These are phyloP conservation scores for Remorina albescens DNA, from an alignment of 2,797 vertebrate genomes.

Conservation along the genomic window DNA sequence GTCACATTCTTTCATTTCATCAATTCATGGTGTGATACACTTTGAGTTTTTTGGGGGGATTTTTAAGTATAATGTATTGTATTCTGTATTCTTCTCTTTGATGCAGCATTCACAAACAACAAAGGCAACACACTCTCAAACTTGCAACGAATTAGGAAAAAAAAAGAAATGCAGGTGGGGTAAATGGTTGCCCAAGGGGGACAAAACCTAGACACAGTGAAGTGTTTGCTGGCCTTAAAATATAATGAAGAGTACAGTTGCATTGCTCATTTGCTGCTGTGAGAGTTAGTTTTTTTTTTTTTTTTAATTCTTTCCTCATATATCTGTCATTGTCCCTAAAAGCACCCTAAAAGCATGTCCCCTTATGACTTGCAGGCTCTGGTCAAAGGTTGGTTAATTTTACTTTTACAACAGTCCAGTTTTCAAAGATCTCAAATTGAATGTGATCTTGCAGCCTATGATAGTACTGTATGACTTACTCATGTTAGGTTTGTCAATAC, in stretches of 20 bases:
- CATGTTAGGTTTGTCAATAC: conserved; percentile 23
- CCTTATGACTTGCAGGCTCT: not conserved
- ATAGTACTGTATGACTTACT: conserved; percentile 5
- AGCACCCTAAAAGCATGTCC: not conserved
- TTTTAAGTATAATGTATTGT: too few species aligned
- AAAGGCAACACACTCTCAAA: conserved; percentile 31
- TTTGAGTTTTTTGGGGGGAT: too few species aligned
- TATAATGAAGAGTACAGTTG: conserved; percentile 35
- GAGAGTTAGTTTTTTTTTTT: conserved; percentile 11
- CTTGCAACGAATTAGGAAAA: conserved; percentile 33
- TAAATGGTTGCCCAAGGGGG: conserved; percentile 41
- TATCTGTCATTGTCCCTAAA: conserved; percentile 7
- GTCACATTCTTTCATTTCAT: not conserved
- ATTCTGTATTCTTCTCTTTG: conserved; percentile 11
- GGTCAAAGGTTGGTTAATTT: not conserved
- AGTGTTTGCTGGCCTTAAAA: conserved; percentile 34
- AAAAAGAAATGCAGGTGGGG: conserved; percentile 23
- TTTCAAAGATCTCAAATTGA: conserved; percentile 9
- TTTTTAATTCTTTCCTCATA: conserved; percentile 3
- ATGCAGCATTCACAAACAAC: conserved; percentile 17
- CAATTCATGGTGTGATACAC: not conserved
- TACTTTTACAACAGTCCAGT: not conserved
- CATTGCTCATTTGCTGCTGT: conserved; percentile 12
- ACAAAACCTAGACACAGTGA: conserved; percentile 19
- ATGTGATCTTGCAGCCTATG: not conserved